Evolutionary conservation across 2,888 invertebrate genomes (phyloP).

Genomic region (Eueremaeus valkanovi): DNA sequence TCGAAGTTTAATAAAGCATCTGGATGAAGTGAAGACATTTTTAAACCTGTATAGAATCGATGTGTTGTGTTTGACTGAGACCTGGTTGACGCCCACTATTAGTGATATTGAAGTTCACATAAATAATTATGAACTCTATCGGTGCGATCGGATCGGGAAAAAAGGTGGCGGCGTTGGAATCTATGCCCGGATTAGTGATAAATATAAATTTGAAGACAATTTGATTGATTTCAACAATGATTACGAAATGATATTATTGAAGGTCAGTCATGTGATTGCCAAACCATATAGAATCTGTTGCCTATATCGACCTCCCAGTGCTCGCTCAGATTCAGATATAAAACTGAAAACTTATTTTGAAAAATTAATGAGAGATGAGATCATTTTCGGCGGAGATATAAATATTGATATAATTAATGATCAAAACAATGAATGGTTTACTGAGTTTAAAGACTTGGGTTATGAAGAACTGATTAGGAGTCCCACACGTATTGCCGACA

Average conservation of each 20-base stretch:
- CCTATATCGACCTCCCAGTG: neutral
- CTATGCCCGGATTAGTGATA: neutral
- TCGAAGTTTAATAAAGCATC: neutral
- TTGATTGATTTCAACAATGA: neutral
- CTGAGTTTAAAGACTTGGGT: neutral
- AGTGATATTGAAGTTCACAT: neutral
- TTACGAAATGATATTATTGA: neutral
- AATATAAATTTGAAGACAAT: neutral
- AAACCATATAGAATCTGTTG: neutral
- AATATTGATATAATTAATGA: neutral
- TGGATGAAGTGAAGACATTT: neutral
- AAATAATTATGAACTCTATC: neutral
- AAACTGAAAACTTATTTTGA: neutral
- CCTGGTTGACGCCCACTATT: neutral
- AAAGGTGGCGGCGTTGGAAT: neutral
- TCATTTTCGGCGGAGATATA: neutral
- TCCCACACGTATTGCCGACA: neutral
- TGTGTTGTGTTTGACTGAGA: neutral
- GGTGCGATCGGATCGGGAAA: neutral
- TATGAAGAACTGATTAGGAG: neutral
- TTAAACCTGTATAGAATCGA: neutral
- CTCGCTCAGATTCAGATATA: neutral
- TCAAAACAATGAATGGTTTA: neutral
- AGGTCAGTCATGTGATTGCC: neutral
- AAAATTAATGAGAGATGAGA: neutral